A percentile compares a stretch with the other conserved stretches of the same genome.
Conservation (phyloP, 2,888 invertebrate genomes). For the Xylota sylvarum region DNA sequence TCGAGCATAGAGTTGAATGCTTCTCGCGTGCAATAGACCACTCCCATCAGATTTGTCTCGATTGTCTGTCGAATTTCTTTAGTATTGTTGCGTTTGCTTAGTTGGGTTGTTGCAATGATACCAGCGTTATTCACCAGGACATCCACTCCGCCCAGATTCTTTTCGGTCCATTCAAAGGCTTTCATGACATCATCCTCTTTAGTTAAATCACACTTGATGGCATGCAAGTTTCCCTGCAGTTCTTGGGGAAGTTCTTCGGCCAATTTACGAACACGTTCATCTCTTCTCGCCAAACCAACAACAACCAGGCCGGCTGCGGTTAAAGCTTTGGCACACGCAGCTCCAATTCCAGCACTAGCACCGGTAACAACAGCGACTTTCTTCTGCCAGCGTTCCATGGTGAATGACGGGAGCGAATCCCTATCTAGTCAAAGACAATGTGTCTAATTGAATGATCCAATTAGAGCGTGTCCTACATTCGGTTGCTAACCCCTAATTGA, state of each 20-base stretch:
- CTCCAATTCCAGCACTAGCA: slow-evolving; percentile 88
- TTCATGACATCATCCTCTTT: slow-evolving; percentile 86
- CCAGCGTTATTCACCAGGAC: slow-evolving; percentile 88
- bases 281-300: slow-evolving; percentile 86
- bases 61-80: slow-evolving; percentile 83
- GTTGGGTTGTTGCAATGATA: slow-evolving; percentile 82
- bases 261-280: slow-evolving; percentile 82
- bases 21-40: slow-evolving; percentile 85
- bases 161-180: slow-evolving; percentile 86
- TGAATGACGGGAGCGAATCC: slow-evolving; percentile 29
- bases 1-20: slow-evolving; percentile 86
- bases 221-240: slow-evolving; percentile 79
- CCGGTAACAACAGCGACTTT: slow-evolving; percentile 88
- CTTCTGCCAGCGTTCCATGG: slow-evolving; percentile 87
- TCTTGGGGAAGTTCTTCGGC: slow-evolving; percentile 79
- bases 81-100: slow-evolving; percentile 80
- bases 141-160: slow-evolving; percentile 86
- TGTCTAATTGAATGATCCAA: slow-evolving; percentile 65
- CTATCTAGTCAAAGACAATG: slow-evolving; percentile 20
- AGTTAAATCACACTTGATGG: slow-evolving; percentile 85
- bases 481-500: slow-evolving; percentile 39
- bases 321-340: slow-evolving; percentile 85
- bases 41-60: slow-evolving; percentile 85
- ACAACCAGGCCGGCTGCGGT: slow-evolving; percentile 86
- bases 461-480: slow-evolving; percentile 24